Evolutionary conservation across 2,888 invertebrate species (phyloP).

Genomic region (Liposcelis brunnea): DNA sequence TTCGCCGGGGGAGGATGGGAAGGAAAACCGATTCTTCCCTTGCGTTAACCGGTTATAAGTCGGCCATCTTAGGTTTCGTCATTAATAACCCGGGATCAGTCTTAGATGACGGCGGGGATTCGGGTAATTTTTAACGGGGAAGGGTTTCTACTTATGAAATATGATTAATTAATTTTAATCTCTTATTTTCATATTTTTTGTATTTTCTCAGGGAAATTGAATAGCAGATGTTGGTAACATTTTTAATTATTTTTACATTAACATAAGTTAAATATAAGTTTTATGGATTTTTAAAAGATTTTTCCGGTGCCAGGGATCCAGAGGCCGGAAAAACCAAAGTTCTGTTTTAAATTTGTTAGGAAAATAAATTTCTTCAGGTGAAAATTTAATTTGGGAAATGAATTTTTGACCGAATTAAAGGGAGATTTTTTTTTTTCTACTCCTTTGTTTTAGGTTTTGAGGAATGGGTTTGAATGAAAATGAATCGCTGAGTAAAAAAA

Average conservation of each 20-base stretch:
- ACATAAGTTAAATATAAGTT: slow-evolving; percentile 7
- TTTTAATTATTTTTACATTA: slow-evolving; percentile 7
- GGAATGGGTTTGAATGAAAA: neutral
- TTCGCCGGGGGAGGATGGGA: too few relatives aligned
- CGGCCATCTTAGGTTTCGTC: too few relatives aligned
- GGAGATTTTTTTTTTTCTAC: neutral
- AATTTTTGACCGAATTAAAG: neutral
- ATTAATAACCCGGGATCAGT: too few relatives aligned
- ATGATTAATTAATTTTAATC: slow-evolving; percentile 9
- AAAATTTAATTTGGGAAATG: slow-evolving; percentile 8
- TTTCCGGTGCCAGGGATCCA: neutral
- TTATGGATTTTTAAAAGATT: slow-evolving; percentile 2
- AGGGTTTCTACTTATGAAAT: neutral
- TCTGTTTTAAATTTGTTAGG: slow-evolving; percentile 6
- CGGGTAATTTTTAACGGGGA: too few relatives aligned
- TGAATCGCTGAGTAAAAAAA: too few relatives aligned
- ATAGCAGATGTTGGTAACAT: neutral
- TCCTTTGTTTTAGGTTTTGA: neutral
- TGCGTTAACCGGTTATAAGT: too few relatives aligned
- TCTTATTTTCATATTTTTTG: slow-evolving; percentile 9
- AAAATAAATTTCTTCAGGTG: slow-evolving; percentile 9
- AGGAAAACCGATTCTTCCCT: too few relatives aligned
- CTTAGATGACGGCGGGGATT: too few relatives aligned
- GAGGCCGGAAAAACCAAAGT: slow-evolving; percentile 4
- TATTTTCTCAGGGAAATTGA: slow-evolving; percentile 4